Evolutionary conservation across 2,888 invertebrate species (phyloP).

Genomic region (Craniophora ligustri): DNA sequence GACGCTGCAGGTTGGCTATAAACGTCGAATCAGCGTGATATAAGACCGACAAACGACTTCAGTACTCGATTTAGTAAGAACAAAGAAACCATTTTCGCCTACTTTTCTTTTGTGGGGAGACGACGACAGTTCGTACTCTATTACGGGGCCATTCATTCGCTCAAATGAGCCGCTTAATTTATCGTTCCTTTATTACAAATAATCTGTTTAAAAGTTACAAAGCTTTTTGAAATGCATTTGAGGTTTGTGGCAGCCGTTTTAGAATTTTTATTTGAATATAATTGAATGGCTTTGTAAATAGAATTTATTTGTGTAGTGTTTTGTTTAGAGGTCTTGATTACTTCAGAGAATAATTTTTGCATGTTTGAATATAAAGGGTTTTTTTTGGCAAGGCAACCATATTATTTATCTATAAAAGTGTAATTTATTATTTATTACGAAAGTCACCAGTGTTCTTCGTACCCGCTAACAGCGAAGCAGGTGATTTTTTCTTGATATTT

Average conservation of each 20-base stretch:
- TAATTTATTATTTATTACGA: not conserved
- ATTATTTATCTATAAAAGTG: no score
- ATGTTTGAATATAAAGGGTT: no score
- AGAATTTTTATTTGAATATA: slow-evolving; percentile 1
- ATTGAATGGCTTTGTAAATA: not conserved
- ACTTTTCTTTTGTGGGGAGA: slow-evolving; percentile 82
- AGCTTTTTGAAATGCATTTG: slow-evolving; percentile 43
- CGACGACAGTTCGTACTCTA: slow-evolving; percentile 83
- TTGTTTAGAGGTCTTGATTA: not conserved
- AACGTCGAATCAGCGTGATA: slow-evolving; percentile 86
- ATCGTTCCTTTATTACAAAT: slow-evolving; percentile 76
- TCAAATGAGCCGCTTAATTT: slow-evolving; percentile 85
- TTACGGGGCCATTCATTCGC: slow-evolving; percentile 82
- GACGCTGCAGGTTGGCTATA: slow-evolving; percentile 75
- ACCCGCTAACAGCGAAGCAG: no score
- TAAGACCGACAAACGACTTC: slow-evolving; percentile 84
- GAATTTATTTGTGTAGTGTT: not conserved
- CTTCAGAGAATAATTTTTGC: not conserved
- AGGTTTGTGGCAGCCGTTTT: slow-evolving; percentile 23
- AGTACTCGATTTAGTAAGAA: slow-evolving; percentile 85
- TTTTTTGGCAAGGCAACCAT: no score
- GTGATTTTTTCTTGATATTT: no score
- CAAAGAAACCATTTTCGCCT: slow-evolving; percentile 80
- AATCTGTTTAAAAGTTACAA: slow-evolving; percentile 70
- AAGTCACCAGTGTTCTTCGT: no score